Evolutionary conservation across 2,797 vertebrate species (phyloP).

Genomic region (Etheostoma nigrum): DNA sequence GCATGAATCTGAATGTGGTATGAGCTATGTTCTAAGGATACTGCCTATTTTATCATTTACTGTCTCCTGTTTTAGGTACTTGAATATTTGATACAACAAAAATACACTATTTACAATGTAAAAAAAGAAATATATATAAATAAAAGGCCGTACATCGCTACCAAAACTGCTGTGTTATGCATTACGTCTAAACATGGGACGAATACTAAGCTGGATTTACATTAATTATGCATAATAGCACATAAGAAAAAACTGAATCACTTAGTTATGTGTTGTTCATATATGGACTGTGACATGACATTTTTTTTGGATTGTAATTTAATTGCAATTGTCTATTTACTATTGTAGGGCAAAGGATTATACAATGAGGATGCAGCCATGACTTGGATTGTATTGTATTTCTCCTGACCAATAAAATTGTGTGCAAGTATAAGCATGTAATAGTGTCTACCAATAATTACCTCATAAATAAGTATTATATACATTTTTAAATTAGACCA

Average conservation of each 20-base stretch:
- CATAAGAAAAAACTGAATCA: not conserved
- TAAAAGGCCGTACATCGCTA: not conserved
- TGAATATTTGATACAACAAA: not conserved
- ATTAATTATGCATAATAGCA: slow-evolving; percentile 2
- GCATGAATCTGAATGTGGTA: slow-evolving; percentile 37
- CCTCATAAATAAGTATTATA: slow-evolving; percentile 3
- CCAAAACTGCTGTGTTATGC: not conserved
- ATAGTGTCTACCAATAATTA: not conserved
- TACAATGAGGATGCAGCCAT: not conserved
- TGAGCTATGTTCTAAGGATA: slow-evolving; percentile 22
- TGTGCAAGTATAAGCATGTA: slow-evolving; percentile 4
- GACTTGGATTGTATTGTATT: not conserved
- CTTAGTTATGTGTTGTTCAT: not conserved
- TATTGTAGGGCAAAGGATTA: not conserved
- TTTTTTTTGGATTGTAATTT: not conserved
- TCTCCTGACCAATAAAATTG: not conserved
- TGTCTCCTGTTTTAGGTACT: not conserved
- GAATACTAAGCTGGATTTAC: not conserved
- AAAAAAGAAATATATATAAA: too few species aligned
- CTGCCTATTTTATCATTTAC: slow-evolving; percentile 12
- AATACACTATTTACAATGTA: not conserved
- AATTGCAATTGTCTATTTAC: not conserved
- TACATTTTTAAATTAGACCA: slow-evolving; percentile 16
- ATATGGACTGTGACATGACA: not conserved
- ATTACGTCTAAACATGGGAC: not conserved